Evolutionary conservation across 2,797 vertebrate species (phyloP), one percentile per base, ranked within the genome.

Genomic region (Distichodus sexfasciatus): DNA sequence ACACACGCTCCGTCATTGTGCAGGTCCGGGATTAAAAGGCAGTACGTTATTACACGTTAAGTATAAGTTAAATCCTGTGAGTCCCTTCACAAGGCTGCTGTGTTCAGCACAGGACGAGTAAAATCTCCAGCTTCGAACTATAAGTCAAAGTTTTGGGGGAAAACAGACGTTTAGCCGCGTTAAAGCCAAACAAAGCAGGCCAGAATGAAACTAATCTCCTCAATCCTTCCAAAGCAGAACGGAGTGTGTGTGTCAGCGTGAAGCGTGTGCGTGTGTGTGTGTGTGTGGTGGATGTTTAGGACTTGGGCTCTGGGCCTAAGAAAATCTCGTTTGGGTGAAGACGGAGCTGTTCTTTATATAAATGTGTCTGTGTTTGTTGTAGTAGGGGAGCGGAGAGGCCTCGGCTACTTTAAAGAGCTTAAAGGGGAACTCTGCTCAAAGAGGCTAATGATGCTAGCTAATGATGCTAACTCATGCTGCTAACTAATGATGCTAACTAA

Each of bases 251-350:
- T 68, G 69, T 74, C 66, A 59, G 61, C 44, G 65, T 63, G 48
- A 62, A 21, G 43, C 38, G 12, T 29, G 57, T 40, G 33, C 35
- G 41, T 26, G 36, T 41, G 36, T 59, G 57, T 63, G 44, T 55
- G 63, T 66, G 64, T 69, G 66, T 51, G 66, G 46, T 65, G 58
- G 64, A 62, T 41, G 66, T 68, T 50, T 72, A 46, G 69, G 58
- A 53, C 53, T 71, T 73, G 65, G 77, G 78, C 69, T 12, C 15
- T 6, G 58, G 26, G 66, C 80, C 76, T 76, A 80, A 76, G 69
- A 68, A 78, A 82, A 76, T 72, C 47, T 61, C 50, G 57, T 72
- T 64, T 78, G 58, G 54, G 48, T 53, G 50, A 76, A 68, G 76
- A 75, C 48, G 68, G 76, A 81, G 57, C 63, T 68, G 76, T 66